Percentiles rank a stretch among this genome's conserved stretches.
These are phyloP conservation scores for Neodon shergylaensis DNA, from an alignment of 2,113 vertebrate species.

Conservation along the genomic window DNA sequence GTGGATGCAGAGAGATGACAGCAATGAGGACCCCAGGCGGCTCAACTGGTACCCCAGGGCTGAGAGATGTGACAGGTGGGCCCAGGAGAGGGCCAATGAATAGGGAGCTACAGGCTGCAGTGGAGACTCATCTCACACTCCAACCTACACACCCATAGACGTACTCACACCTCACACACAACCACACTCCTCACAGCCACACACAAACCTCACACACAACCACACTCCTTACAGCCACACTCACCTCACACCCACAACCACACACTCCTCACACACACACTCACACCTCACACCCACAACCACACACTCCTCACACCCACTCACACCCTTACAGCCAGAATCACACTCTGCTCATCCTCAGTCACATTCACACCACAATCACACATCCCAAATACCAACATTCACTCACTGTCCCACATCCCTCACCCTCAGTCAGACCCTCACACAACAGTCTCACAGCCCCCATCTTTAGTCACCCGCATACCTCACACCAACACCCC, in stretches of 20 bases:
- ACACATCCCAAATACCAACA: no score
- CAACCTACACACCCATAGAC: no score
- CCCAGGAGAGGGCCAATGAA: not conserved
- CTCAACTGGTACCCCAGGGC: not conserved
- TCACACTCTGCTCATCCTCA: not conserved
- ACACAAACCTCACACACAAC: not conserved
- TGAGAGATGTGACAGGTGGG: not conserved
- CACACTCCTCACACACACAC: not conserved
- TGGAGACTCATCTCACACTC: not conserved
- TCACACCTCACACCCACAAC: not conserved
- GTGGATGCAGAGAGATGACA: no score
- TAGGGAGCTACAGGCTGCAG: accelerated
- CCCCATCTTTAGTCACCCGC: no score
- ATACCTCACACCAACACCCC: no score
- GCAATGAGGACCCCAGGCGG: not conserved
- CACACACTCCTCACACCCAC: not conserved
- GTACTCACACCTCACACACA: not conserved
- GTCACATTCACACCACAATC: no score
- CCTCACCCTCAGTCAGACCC: no score
- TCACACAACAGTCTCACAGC: no score
- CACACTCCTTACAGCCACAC: not conserved
- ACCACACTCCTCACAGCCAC: not conserved
- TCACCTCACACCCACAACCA: not conserved
- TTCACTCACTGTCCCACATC: no score
- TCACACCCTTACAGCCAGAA: not conserved